Percentiles rank a stretch among this genome's conserved stretches.
phyloP scores from a whole-genome alignment of 2,113 vertebrate species.

The Laticauda laticaudata region DNA sequence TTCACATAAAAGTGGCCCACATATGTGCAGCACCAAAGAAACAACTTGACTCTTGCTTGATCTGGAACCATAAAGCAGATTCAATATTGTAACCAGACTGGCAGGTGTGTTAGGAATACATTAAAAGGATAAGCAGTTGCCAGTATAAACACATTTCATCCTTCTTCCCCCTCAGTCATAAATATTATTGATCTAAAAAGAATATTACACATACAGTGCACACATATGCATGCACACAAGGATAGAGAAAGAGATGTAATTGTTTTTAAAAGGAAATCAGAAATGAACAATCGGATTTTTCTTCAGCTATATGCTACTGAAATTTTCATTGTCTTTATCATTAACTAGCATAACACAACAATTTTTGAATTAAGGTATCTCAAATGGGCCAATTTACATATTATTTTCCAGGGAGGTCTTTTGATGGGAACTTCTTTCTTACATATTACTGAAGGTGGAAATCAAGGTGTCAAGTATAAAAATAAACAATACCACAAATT shows the following conservation, averaged over 20 bases:
- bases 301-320: neutral
- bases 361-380: neutral
- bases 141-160: conserved; percentile 44
- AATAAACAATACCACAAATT: neutral
- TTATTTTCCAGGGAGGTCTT: neutral
- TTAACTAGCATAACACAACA: neutral
- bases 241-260: neutral
- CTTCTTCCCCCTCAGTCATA: conserved; percentile 44
- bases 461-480: neutral
- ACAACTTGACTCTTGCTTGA: neutral
- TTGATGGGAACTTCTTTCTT: conserved; percentile 3
- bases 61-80: conserved; percentile 18
- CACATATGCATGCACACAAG: neutral
- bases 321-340: neutral
- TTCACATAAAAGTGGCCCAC: conserved; percentile 1
- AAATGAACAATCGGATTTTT: conserved; percentile 5
- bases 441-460: neutral
- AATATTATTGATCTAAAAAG: conserved; percentile 52
- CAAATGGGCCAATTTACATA: neutral
- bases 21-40: conserved; percentile 15
- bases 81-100: conserved; percentile 5
- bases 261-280: conserved; percentile 64
- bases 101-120: conserved; percentile 44
- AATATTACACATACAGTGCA: conserved; percentile 20
- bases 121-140: conserved; percentile 24